These are phyloP conservation scores for Pollicipes pollicipes DNA, from an alignment of 1,140 invertebrate genomes.

Conservation along the genomic window DNA sequence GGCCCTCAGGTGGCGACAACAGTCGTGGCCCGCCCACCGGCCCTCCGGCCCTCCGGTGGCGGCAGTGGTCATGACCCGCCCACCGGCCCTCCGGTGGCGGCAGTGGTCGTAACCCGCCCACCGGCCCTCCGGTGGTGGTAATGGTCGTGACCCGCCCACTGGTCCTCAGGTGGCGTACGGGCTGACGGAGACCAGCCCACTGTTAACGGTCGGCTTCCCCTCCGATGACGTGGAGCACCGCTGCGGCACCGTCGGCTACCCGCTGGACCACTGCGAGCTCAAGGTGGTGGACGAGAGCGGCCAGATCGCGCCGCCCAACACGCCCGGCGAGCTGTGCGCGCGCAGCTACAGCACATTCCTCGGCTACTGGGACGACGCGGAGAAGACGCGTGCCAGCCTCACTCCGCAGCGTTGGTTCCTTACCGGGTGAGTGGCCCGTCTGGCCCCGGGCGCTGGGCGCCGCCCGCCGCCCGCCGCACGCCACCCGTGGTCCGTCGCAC, in stretches of 20 bases:
- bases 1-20: too few relatives aligned
- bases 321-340: constrained; percentile 60
- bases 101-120: too few relatives aligned
- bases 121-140: too few relatives aligned
- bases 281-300: constrained; percentile 55
- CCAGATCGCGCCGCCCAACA: constrained; percentile 48
- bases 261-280: constrained; percentile 59
- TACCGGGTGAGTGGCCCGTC: constrained; percentile 50
- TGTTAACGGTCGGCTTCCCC: constrained; percentile 23
- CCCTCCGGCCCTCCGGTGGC: too few relatives aligned
- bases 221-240: constrained; percentile 44
- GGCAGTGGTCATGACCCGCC: too few relatives aligned
- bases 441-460: neutral
- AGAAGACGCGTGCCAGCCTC: constrained; percentile 56
- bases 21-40: too few relatives aligned
- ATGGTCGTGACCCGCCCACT: neutral
- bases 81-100: too few relatives aligned
- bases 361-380: constrained; percentile 67
- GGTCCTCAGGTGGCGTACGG: constrained; percentile 21
- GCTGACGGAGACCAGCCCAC: too few relatives aligned
- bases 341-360: constrained; percentile 66
- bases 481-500: too few relatives aligned
- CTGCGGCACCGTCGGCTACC: constrained; percentile 54
- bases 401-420: constrained; percentile 59
- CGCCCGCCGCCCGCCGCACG: too few relatives aligned